A percentile compares a stretch with the other conserved stretches of the same genome.
Evolutionary conservation across 2,888 invertebrate species (phyloP).

Genomic region (Nasonia oneida): DNA sequence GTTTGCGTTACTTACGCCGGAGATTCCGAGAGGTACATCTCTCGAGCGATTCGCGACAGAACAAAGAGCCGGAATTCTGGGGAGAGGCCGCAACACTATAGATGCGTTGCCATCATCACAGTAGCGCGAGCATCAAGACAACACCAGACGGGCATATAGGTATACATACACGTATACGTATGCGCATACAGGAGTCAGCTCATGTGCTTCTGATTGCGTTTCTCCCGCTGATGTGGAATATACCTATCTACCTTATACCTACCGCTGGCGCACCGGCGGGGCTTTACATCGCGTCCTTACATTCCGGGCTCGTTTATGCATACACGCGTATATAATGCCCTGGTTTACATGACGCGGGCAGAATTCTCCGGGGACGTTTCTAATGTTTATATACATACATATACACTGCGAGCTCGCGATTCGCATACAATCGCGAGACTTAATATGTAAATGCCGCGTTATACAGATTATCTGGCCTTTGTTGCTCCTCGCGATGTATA

Average conservation of each 20-base stretch:
- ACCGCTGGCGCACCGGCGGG: neutral
- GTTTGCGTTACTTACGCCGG: neutral
- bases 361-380: slow-evolving; percentile 14
- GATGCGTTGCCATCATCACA: too few species aligned
- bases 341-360: slow-evolving; percentile 30
- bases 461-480: slow-evolving; percentile 8
- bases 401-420: neutral
- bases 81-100: neutral
- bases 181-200: neutral
- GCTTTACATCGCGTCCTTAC: neutral
- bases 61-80: neutral
- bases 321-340: slow-evolving; percentile 31
- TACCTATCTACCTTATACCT: too few species aligned
- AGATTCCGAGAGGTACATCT: neutral
- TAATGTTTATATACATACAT: neutral
- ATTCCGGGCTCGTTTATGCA: slow-evolving; percentile 47
- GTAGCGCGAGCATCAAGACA: neutral
- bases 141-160: neutral
- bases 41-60: neutral
- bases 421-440: slow-evolving; percentile 42
- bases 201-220: slow-evolving; percentile 13
- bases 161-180: neutral
- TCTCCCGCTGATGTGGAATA: neutral
- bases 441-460: slow-evolving; percentile 29
- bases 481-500: neutral